phyloP scores from a whole-genome alignment of 1,140 invertebrate species.

The Drosophila malerkotliana region DNA sequence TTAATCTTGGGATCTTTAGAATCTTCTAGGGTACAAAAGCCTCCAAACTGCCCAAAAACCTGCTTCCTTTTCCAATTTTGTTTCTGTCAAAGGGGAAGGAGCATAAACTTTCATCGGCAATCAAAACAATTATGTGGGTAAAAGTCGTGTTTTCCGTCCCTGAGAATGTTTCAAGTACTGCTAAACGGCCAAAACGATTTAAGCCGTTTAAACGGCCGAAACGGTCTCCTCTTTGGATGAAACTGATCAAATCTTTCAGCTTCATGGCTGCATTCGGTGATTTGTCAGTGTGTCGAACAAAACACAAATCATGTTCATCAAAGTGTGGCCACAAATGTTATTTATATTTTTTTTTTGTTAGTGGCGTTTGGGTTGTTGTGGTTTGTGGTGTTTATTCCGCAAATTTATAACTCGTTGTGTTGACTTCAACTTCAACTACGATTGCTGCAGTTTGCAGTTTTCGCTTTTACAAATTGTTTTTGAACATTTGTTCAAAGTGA shows the following conservation, averaged over 20 bases:
- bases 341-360: constrained; percentile 14
- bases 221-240: neutral
- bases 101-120: constrained; percentile 52
- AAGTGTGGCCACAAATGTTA: constrained; percentile 62
- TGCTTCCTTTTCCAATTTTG: constrained; percentile 11
- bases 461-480: constrained; percentile 65
- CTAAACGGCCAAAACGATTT: constrained; percentile 1
- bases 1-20: neutral
- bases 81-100: constrained; percentile 2
- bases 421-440: constrained; percentile 32
- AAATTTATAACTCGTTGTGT: constrained; percentile 74
- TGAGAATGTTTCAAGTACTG: constrained; percentile 14
- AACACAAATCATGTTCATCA: constrained; percentile 70
- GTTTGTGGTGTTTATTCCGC: constrained; percentile 35
- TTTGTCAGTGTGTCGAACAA: constrained; percentile 52
- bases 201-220: constrained; percentile 5
- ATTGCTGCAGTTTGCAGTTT: constrained; percentile 46
- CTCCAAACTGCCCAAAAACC: neutral
- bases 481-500: constrained; percentile 71
- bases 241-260: constrained; percentile 32
- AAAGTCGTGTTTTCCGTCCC: constrained; percentile 39
- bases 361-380: constrained; percentile 6
- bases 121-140: constrained; percentile 58
- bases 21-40: neutral
- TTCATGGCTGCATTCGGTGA: constrained; percentile 13